Conservation (phyloP, 1,140 invertebrate species). For the Lepidurus couesii region DNA sequence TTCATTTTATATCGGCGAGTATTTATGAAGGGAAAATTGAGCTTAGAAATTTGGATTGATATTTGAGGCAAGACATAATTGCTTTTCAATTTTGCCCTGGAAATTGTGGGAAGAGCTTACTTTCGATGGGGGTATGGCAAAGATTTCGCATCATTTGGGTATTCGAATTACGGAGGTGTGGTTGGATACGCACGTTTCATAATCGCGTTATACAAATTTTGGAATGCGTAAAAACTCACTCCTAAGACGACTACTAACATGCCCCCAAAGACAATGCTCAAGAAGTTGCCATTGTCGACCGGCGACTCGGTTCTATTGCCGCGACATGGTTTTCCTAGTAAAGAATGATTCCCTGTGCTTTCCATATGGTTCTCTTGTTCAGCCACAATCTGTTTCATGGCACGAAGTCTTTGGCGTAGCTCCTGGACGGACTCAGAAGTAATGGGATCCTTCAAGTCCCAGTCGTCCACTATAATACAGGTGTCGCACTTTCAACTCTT, state of each 20-base stretch:
- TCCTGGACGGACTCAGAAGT: slow-evolving; percentile 65
- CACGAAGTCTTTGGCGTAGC: slow-evolving; percentile 61
- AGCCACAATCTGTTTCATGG: slow-evolving; percentile 72
- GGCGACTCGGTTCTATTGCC: slow-evolving; percentile 23
- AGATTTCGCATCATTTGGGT: not conserved
- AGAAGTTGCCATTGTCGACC: slow-evolving; percentile 71
- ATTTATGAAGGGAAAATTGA: too few relatives aligned
- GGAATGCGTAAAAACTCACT: slow-evolving; percentile 74
- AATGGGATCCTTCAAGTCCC: slow-evolving; percentile 6
- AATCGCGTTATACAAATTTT: slow-evolving; percentile 71
- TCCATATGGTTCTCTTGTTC: slow-evolving; percentile 52
- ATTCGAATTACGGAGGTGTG: not conserved
- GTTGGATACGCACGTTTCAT: slow-evolving; percentile 49
- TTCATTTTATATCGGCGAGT: too few relatives aligned
- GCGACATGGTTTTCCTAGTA: slow-evolving; percentile 45
- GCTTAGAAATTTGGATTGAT: too few relatives aligned
- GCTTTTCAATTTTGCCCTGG: not conserved
- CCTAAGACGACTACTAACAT: slow-evolving; percentile 67
- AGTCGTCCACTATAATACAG: not conserved
- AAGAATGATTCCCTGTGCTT: slow-evolving; percentile 47
- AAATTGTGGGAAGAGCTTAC: not conserved
- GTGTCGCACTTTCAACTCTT: not conserved
- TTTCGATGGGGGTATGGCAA: not conserved
- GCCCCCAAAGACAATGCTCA: slow-evolving; percentile 68
- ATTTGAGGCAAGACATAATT: too few relatives aligned